These are phyloP conservation scores for Macrotrachela quadricornifera DNA, from an alignment of 1,140 invertebrate species.

Conservation along the genomic window DNA sequence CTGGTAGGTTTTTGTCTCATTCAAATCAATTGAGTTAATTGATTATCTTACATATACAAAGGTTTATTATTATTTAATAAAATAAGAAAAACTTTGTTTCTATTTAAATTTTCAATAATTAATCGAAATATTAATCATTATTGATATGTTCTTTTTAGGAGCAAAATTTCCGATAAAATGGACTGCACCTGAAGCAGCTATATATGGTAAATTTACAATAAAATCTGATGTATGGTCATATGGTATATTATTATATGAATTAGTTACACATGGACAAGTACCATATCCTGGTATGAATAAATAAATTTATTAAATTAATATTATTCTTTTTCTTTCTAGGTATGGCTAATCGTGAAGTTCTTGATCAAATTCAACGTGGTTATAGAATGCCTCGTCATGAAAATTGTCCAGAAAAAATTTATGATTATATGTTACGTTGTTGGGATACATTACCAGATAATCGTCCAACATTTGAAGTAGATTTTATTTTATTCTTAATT, in stretches of 20 bases:
- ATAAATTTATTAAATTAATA: constrained; percentile 6
- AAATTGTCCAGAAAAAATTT: constrained; percentile 65
- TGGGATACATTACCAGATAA: constrained; percentile 53
- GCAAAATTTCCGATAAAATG: constrained; percentile 77
- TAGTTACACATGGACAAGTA: constrained; percentile 75
- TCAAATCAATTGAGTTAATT: too few species aligned
- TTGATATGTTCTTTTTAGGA: constrained; percentile 22
- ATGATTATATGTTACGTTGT: constrained; percentile 27
- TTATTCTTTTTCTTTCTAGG: constrained; percentile 14
- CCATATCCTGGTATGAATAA: constrained; percentile 60
- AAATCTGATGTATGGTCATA: constrained; percentile 59
- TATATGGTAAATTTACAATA: constrained; percentile 34
- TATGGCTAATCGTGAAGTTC: constrained; percentile 55
- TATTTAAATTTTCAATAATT: too few species aligned
- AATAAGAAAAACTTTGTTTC: too few species aligned
- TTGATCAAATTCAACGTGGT: constrained; percentile 78
- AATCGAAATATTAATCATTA: too few species aligned
- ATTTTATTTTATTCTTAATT: too few species aligned
- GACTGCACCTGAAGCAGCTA: constrained; percentile 88
- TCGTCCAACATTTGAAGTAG: constrained; percentile 70
- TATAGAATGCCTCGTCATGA: constrained; percentile 69
- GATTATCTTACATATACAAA: too few species aligned
- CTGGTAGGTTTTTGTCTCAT: not conserved
- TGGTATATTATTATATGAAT: constrained; percentile 83
- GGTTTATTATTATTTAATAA: too few species aligned